Percentiles rank a stretch among this genome's conserved stretches.
Conservation (phyloP, 2,113 vertebrate genomes). For the Apeltes quadracus region DNA sequence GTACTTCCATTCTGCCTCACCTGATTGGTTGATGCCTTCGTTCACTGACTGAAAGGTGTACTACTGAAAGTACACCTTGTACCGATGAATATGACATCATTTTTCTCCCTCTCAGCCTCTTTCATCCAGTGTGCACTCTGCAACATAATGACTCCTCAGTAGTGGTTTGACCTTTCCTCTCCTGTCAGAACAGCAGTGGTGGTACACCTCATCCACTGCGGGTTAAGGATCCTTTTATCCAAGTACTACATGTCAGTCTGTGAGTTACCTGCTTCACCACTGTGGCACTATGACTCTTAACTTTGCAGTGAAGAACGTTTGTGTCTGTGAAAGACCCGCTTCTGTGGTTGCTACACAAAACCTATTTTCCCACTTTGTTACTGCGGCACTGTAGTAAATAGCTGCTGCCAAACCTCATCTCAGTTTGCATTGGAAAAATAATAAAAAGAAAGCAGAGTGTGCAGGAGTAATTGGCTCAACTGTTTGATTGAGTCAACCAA, state of each 20-base stretch:
- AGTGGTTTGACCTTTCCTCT: constrained; percentile 26
- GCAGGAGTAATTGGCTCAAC: constrained; percentile 27
- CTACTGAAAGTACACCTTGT: background rate
- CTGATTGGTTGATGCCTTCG: background rate
- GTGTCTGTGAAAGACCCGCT: background rate
- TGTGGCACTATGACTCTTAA: too few relatives aligned
- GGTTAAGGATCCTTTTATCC: constrained; percentile 22
- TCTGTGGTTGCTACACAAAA: constrained; percentile 18
- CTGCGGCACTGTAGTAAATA: constrained; percentile 17
- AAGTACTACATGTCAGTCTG: constrained; percentile 15
- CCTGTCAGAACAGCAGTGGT: constrained; percentile 16
- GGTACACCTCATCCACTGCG: background rate
- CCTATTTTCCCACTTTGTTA: constrained; percentile 17
- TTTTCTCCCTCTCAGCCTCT: background rate
- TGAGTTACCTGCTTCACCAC: constrained; percentile 23
- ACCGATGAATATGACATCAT: background rate
- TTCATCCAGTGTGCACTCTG: constrained; percentile 6
- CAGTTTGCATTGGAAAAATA: constrained; percentile 50
- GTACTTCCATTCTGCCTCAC: background rate
- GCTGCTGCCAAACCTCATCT: constrained; percentile 37
- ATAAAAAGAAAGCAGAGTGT: constrained; percentile 35
- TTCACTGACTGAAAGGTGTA: too few relatives aligned
- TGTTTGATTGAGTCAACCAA: constrained; percentile 9
- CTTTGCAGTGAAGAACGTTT: constrained; percentile 19
- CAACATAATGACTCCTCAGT: constrained; percentile 11